Evolutionary conservation across 2,797 vertebrate genomes (phyloP), one percentile per base, ranked within the genome.

Genomic region (Chiroxiphia lanceolata): DNA sequence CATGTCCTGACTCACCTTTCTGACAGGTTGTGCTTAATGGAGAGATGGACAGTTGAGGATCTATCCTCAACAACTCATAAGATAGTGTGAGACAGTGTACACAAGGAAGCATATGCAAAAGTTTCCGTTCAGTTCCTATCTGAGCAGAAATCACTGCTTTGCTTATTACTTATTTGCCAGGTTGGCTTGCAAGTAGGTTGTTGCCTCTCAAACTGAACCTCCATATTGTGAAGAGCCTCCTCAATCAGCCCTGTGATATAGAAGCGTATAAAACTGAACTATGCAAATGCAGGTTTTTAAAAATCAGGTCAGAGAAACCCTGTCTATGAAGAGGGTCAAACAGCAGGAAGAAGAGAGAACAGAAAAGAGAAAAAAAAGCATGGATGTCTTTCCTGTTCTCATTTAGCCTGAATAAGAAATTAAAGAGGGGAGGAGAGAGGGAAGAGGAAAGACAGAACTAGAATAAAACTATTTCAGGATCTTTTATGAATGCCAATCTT

Each of bases 271-370:
- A 74, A 82, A 53, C 31, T 79, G 45, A 79, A 57, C 45, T 29
- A 65, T 65, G 31, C 50, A 87, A 93, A 87, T 67, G 36, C 8
- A 67, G 29, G 63, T 81, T 94, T 94, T 53, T 1, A 31, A 90
- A 94, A 97, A 94, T 91, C 60, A 86, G 93, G 89, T 93, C 95
- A 96, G 82, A 87, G 64, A 92, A 93, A 94, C 72, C 76, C 68
- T 80, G 33, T 31, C 64, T 79, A 21, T 64, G 86, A 91, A 79
- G 57, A 95, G 29, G 36, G 91, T 91, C 91, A 95, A 94, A 87
- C 47, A 56, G 29, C 36, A 77, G 69, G 87, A 93, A 94, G 69
- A 81, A 77, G 11, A 87, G n/a, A 91, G 84, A 94, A 89, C 18
- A 79, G 38, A 90, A 76, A 60, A 10, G 9, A 4, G 4, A 11